Evolutionary conservation across 2,888 invertebrate species (phyloP).

Genomic region (Syrphus vitripennis): DNA sequence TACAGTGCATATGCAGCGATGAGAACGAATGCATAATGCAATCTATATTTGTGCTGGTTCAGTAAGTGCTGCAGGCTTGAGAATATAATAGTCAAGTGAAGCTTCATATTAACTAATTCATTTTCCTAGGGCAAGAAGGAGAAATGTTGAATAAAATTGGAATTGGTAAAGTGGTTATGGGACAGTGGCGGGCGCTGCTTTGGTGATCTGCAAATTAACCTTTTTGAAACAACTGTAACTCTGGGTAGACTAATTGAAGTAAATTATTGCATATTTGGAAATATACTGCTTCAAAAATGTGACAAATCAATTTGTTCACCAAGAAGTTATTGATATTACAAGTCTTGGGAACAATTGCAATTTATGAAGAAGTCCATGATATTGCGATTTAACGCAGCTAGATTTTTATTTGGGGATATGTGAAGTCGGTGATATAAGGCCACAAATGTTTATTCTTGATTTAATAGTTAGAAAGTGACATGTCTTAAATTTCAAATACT

Average conservation of each 20-base stretch:
- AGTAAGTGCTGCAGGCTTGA: conserved; percentile 15
- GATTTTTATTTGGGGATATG: no score
- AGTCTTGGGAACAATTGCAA: no score
- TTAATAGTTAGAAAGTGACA: no score
- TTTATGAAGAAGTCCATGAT: no score
- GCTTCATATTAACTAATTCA: conserved; percentile 30
- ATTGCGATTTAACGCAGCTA: no score
- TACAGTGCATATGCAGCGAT: conserved; percentile 24
- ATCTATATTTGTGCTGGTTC: conserved; percentile 57
- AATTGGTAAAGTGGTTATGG: not conserved
- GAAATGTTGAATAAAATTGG: conserved; percentile 4
- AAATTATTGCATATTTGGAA: conserved; percentile 5
- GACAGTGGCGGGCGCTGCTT: not conserved
- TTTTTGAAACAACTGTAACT: not conserved
- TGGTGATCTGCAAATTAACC: not conserved
- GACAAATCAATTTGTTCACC: conserved; percentile 40
- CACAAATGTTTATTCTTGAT: no score
- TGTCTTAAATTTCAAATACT: no score
- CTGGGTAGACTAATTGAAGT: conserved; percentile 29
- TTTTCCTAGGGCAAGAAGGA: conserved; percentile 1
- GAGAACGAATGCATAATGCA: conserved; percentile 59
- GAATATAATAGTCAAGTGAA: not conserved
- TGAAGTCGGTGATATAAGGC: no score
- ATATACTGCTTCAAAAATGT: conserved; percentile 31
- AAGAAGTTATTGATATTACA: conserved; percentile 1